Base-by-base conservation (phyloP, 2,797 vertebrate genomes). In the Sebastes melanostomus region DNA sequence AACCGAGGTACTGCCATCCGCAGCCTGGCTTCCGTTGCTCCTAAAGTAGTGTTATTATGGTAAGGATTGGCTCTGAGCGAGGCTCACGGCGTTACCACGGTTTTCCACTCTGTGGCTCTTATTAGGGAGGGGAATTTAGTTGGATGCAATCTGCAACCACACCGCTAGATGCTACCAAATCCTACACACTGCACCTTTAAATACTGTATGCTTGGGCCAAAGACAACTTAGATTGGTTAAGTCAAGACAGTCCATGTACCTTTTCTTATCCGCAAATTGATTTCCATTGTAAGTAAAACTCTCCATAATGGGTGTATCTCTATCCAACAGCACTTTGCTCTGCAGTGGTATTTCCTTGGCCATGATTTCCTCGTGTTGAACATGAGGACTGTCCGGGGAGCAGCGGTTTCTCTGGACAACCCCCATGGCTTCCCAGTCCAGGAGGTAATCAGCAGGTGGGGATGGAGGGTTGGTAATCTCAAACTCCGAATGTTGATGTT, bases 351-450 rank as follows among this genome's bases (percentile, higher is more conserved):
- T 66, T 38, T 90, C 77, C 61, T 34, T 27, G 11, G 27, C 13
- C 13, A 54, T 1, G 0, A 56, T 65, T 38, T 89, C 88, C 22
- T 84, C 73, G 0, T 82, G 77, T 4, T 66, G 81, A 61, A 61
- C 67, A 5, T 63, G 20, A 65, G 55, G 82, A 66, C 56, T 87
- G 24, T 83, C 81, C 0, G 59, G 18, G n/a, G 62, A 20, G 66
- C 38, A 29, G 25, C 0, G 0, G 5, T 75, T 76, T 78, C 72
- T 91, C 5, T 77, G 73, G 38, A 94, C 4, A 34, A 96, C 93
- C 4, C 95, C 96, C 81, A 96, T 94, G 20, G 84, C 91, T 5
- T 95, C 92, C 96, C 96, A 96, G 92, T 96, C 95, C 75, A 96
- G 84, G 32, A 68, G 69, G 20, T 27, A 50, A 46, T 89, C 86